These are phyloP conservation scores for Nyctibius grandis DNA, from an alignment of 2,797 vertebrate genomes.

Conservation along the genomic window DNA sequence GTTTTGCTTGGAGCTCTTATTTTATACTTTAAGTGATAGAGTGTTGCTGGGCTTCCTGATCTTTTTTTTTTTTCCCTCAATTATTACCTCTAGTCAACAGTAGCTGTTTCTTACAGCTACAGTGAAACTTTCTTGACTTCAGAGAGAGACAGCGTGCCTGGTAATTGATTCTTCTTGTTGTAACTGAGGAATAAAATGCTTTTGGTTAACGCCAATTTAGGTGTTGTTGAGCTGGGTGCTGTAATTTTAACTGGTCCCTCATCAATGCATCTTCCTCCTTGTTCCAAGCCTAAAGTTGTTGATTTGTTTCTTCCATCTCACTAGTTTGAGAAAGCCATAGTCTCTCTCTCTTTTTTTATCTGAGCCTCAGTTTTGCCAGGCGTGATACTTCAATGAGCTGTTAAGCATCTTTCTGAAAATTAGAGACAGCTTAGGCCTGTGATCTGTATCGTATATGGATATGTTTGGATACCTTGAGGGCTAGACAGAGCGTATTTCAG, in stretches of 20 bases:
- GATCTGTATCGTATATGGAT: constrained; percentile 57
- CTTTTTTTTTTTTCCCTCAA: too few species aligned
- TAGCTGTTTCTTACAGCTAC: neutral
- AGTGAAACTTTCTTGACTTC: neutral
- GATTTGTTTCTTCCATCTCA: neutral
- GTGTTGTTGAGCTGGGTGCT: neutral
- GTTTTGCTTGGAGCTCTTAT: neutral
- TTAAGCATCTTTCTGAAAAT: constrained; percentile 72
- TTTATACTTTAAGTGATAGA: neutral
- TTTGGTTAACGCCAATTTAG: neutral
- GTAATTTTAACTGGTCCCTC: neutral
- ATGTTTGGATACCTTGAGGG: constrained; percentile 64
- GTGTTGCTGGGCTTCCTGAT: neutral
- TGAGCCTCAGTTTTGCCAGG: constrained; percentile 10
- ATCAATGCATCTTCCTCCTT: neutral
- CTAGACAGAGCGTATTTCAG: constrained; percentile 60
- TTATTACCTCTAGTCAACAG: neutral
- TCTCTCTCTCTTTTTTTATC: constrained; percentile 19
- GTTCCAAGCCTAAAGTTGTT: neutral
- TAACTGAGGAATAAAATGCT: neutral
- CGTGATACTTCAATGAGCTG: constrained; percentile 57
- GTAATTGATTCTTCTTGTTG: neutral
- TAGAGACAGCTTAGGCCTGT: constrained; percentile 39
- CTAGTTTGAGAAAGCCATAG: neutral
- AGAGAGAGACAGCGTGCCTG: neutral